Conservation (phyloP, 64 coral and sea anemone genomes). For the Hydrozoanthus tunicans region DNA sequence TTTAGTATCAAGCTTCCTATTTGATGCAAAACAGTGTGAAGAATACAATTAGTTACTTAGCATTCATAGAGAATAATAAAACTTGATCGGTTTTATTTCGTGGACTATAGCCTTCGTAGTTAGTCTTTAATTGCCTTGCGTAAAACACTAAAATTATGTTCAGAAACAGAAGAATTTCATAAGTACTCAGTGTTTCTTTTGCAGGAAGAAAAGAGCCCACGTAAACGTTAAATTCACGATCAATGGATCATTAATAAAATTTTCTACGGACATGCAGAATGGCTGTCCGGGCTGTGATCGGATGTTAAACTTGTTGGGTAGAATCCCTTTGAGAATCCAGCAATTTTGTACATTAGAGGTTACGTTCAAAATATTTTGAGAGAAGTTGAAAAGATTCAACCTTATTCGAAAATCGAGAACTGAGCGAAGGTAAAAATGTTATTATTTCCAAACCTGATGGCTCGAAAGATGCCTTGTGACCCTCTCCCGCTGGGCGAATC, state of each 20-base stretch:
- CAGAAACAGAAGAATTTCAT: not conserved
- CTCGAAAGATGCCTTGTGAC: not conserved
- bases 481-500: conserved; percentile 5
- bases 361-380: not conserved
- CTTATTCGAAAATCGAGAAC: not conserved
- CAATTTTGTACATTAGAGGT: too few relatives aligned
- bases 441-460: conserved; percentile 41
- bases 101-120: not conserved
- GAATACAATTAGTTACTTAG: not conserved
- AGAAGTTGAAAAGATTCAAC: not conserved
- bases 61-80: not conserved
- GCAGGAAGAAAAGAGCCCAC: not conserved
- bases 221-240: not conserved
- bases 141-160: not conserved
- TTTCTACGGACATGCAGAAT: not conserved
- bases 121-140: not conserved
- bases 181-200: not conserved
- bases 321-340: too few relatives aligned
- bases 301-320: not conserved
- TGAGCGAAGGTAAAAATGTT: not conserved
- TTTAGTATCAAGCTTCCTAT: not conserved
- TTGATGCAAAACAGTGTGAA: conserved; percentile 30
- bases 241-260: not conserved
- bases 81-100: not conserved
- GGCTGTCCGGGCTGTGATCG: not conserved